phyloP scores from a whole-genome alignment of 2,888 invertebrate genomes.

The Zygogramma bicolorata region DNA sequence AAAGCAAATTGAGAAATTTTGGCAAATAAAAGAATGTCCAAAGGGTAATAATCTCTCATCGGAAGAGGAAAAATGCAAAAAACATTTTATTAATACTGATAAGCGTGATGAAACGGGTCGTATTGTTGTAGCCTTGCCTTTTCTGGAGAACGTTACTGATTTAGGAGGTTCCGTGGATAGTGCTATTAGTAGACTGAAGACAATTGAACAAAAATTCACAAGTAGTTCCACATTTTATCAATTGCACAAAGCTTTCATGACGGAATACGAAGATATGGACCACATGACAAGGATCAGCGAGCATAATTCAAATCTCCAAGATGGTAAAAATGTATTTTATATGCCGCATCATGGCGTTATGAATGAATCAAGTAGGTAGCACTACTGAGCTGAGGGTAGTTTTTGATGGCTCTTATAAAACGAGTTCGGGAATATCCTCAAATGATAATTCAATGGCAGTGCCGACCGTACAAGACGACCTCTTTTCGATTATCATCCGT shows the following conservation, averaged over 20 bases:
- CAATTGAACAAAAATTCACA: constrained; percentile 21
- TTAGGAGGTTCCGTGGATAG: neutral
- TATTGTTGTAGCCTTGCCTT: neutral
- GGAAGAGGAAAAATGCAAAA: neutral
- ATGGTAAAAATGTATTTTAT: constrained; percentile 20
- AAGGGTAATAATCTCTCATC: neutral
- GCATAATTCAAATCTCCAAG: neutral
- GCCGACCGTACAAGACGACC: constrained; percentile 33
- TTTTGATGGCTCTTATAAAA: too few relatives aligned
- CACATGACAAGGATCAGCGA: constrained; percentile 46
- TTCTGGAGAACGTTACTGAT: neutral
- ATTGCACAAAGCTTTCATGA: constrained; percentile 5
- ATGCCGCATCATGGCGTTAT: constrained; percentile 40
- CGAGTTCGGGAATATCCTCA: too few relatives aligned
- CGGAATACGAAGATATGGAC: constrained; percentile 25
- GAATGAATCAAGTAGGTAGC: too few relatives aligned
- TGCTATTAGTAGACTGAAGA: neutral
- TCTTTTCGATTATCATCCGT: constrained; percentile 25
- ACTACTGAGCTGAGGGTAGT: too few relatives aligned
- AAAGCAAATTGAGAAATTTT: neutral
- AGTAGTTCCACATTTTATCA: constrained; percentile 5
- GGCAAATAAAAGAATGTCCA: neutral
- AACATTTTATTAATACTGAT: neutral
- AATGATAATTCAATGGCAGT: too few relatives aligned
- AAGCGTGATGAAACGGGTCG: neutral